Base-by-base conservation (phyloP, 2,888 invertebrate species). In the Shargacucullia verbasci region DNA sequence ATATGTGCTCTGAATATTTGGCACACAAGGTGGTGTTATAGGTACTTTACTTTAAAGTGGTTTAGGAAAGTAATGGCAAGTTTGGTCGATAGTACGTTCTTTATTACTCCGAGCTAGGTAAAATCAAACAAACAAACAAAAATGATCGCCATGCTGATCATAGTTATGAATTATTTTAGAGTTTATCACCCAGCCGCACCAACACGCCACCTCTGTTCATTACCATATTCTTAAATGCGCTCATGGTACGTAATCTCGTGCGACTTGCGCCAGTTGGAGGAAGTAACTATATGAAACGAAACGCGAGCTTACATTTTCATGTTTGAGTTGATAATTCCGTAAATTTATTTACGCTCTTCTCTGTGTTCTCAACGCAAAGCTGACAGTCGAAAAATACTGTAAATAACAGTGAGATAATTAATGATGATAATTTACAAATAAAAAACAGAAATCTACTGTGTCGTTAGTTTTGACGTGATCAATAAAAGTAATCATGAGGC, bases 161-260 rank as follows among this genome's bases (percentile, higher is more conserved):
- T 70, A 49, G 67, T 60, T 58, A 66, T 66, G 55, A 52, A 44
- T 58, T 46, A 38, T 56, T 3, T 20, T 20, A 29, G 37, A 62
- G 46, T 59, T 54, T 50, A 48, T 37, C 37, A 41, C 61, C 44
- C 47, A 54, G 55, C 54, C 47, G 58, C 46, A 58, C 54, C 37
- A 67, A 67, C 60, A 64, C 48, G 44, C 34, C 45, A 20, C 56
- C 75, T 61, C 55, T 71, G 60, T 57, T 60, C 59, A 67, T 74
- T 63, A 54, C 58, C 67, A 63, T 75, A 67, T 74, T 67, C 56
- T 71, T 75, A 75, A 67, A 63, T 75, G 58, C 56, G 50, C 63
- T 57, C 50, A 38, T 54, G 31, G 44, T 55, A 50, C 52, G 40
- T 55, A 70, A 74, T 60, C 44, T 70, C 58, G 48, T 58, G 53